Conservation (phyloP, 30 jellyfish, hydroid and myxozoan genomes). For the Turritopsis dohrnii region DNA sequence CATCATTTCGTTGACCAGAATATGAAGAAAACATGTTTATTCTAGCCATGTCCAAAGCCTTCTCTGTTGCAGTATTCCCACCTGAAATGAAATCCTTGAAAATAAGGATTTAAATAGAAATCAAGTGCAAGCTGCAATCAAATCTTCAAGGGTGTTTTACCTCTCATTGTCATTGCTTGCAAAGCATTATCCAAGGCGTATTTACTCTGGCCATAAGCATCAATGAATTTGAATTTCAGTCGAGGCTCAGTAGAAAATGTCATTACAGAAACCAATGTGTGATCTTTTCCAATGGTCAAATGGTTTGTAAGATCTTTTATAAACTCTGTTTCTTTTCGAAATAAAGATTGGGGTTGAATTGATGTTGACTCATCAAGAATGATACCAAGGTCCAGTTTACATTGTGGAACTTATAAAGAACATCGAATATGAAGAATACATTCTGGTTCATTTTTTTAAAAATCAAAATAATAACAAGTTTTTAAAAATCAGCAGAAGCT, state of each 20-base stretch:
- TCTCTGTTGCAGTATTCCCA: constrained; percentile 62
- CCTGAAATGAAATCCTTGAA: constrained; percentile 20
- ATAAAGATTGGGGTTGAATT: constrained; percentile 32
- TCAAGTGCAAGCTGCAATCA: too few species aligned
- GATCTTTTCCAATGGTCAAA: constrained; percentile 33
- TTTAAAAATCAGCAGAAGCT: too few species aligned
- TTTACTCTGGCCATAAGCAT: constrained; percentile 43
- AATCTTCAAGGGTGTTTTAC: too few species aligned
- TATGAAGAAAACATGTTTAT: constrained; percentile 33
- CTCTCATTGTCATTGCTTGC: constrained; percentile 33
- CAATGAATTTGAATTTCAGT: constrained; percentile 45
- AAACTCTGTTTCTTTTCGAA: constrained; percentile 55
- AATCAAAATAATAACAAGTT: background rate
- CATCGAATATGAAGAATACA: too few species aligned
- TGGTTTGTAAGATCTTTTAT: constrained; percentile 47
- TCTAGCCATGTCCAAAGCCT: constrained; percentile 57
- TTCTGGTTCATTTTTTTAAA: background rate
- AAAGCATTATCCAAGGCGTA: constrained; percentile 40
- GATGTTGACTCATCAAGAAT: constrained; percentile 68
- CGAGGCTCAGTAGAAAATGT: constrained; percentile 55
- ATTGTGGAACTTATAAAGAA: background rate
- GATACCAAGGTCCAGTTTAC: constrained; percentile 54
- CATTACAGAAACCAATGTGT: constrained; percentile 61
- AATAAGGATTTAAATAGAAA: too few species aligned
- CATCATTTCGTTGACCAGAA: constrained; percentile 53